Conservation (phyloP, 2,797 vertebrate genomes). For the Falco cherrug region DNA sequence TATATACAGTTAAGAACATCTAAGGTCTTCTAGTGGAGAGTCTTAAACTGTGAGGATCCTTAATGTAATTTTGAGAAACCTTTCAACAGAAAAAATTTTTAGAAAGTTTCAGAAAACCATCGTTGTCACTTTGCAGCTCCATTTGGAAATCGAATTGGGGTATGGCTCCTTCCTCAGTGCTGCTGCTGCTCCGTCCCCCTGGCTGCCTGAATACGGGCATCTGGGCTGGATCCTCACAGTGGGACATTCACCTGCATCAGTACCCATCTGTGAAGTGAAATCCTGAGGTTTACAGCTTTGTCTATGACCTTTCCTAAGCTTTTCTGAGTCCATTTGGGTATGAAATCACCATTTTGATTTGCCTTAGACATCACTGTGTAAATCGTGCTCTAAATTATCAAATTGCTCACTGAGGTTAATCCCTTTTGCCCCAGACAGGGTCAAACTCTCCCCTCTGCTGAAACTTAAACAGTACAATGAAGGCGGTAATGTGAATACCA, state of each 20-base stretch:
- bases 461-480: not conserved
- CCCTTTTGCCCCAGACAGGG: not conserved
- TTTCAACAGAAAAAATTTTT: not conserved
- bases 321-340: not conserved
- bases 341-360: not conserved
- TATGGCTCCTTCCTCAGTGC: not conserved
- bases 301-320: not conserved
- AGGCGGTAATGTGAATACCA: not conserved
- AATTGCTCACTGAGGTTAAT: not conserved
- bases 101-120: not conserved
- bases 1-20: not conserved
- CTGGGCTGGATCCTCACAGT: not conserved
- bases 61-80: not conserved
- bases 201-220: rapidly evolving
- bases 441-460: not conserved
- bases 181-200: not conserved
- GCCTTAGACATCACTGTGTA: not conserved
- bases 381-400: not conserved
- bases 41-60: not conserved
- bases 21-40: not conserved
- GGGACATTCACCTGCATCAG: not conserved
- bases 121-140: not conserved
- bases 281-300: not conserved
- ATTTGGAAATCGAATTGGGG: rapidly evolving
- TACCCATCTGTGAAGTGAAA: not conserved